These are phyloP conservation scores for Andrena bucephala DNA, from an alignment of 2,888 invertebrate genomes.

Conservation along the genomic window DNA sequence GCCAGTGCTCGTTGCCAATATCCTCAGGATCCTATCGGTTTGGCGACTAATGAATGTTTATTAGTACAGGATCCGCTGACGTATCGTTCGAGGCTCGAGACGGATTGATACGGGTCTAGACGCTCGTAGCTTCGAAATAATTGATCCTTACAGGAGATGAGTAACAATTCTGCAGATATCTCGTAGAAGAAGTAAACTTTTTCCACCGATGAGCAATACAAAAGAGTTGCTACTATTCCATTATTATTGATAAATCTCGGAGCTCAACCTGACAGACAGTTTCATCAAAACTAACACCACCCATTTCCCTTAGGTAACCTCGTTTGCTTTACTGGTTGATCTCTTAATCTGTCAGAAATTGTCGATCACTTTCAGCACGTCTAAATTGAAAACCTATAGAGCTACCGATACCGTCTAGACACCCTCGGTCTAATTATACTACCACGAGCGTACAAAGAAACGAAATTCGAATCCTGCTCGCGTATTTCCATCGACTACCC, in stretches of 20 bases:
- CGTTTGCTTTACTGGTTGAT: no score
- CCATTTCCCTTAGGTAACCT: no score
- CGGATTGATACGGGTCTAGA: constrained; percentile 68
- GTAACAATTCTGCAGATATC: neutral
- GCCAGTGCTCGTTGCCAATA: constrained; percentile 61
- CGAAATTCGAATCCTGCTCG: neutral
- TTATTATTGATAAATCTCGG: no score
- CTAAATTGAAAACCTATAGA: no score
- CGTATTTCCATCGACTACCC: constrained; percentile 5
- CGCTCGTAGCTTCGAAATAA: constrained; percentile 64
- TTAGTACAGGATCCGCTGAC: constrained; percentile 71
- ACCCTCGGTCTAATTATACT: neutral
- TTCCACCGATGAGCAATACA: no score
- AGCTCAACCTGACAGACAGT: no score
- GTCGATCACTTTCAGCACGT: no score
- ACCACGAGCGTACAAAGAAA: neutral
- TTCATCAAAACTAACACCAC: no score
- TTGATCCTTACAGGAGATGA: constrained; percentile 59
- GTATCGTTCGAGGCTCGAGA: constrained; percentile 64
- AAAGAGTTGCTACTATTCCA: no score
- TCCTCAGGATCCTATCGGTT: constrained; percentile 68
- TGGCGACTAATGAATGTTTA: constrained; percentile 76
- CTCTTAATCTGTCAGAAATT: no score
- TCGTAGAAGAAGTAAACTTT: no score
- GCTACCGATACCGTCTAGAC: no score